phyloP scores from a whole-genome alignment of 2,888 invertebrate species.

The Cloeon dipterum region DNA sequence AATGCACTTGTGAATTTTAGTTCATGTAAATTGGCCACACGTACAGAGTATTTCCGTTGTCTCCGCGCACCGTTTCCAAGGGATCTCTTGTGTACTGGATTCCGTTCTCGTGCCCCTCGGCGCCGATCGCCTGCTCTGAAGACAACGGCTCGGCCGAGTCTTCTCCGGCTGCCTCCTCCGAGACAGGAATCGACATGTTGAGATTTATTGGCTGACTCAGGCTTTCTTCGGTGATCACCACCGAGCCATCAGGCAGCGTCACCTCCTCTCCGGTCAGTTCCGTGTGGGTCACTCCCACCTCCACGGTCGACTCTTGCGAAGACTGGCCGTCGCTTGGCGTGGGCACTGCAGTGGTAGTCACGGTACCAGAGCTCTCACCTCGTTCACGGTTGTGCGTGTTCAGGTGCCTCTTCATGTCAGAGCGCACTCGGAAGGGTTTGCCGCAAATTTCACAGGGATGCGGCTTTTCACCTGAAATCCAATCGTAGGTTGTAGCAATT shows the following conservation, averaged over 20 bases:
- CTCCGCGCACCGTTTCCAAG: constrained; percentile 18
- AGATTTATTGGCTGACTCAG: neutral
- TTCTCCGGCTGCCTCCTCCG: constrained; percentile 7
- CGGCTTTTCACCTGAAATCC: constrained; percentile 48
- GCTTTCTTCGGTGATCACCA: neutral
- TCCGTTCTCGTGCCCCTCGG: constrained; percentile 11
- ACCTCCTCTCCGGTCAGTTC: neutral
- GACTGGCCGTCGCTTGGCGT: neutral
- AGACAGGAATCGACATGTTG: constrained; percentile 4
- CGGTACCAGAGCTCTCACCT: neutral
- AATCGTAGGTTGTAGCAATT: constrained; percentile 6
- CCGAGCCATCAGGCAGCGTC: neutral
- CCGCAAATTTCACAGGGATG: constrained; percentile 51
- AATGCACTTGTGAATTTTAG: constrained; percentile 4
- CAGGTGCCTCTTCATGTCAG: constrained; percentile 61
- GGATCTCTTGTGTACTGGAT: constrained; percentile 16
- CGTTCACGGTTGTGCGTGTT: constrained; percentile 32
- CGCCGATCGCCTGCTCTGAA: constrained; percentile 6
- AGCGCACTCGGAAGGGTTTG: constrained; percentile 60
- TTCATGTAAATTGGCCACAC: constrained; percentile 17
- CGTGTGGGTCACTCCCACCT: neutral
- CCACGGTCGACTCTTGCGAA: constrained; percentile 1
- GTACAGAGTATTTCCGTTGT: constrained; percentile 20
- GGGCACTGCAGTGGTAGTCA: neutral
- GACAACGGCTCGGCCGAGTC: constrained; percentile 1